Conservation (phyloP, 2,797 vertebrate species). For the Serranus cabrilla region DNA sequence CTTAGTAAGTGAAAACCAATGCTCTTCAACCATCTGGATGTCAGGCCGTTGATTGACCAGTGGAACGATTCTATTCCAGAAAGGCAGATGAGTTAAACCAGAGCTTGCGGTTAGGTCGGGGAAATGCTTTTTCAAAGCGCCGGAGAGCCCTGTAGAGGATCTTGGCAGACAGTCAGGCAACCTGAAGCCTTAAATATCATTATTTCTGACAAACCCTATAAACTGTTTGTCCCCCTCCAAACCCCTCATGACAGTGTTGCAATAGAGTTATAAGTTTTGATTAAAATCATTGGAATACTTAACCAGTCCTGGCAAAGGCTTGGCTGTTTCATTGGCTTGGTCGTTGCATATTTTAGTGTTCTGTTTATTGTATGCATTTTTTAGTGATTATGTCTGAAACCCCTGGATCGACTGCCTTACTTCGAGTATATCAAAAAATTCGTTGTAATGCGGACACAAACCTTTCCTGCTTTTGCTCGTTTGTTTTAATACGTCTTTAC, state of each 20-base stretch:
- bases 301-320: constrained; percentile 49
- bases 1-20: background rate
- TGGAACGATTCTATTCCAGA: constrained; percentile 13
- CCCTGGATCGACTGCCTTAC: background rate
- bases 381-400: constrained; percentile 38
- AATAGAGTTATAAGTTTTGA: constrained; percentile 48
- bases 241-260: constrained; percentile 43
- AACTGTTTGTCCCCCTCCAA: constrained; percentile 56
- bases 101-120: constrained; percentile 1
- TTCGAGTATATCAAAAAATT: constrained; percentile 17
- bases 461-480: background rate
- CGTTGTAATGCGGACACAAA: background rate
- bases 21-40: background rate
- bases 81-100: constrained; percentile 33
- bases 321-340: constrained; percentile 35
- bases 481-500: background rate
- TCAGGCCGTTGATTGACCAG: constrained; percentile 9
- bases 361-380: constrained; percentile 52
- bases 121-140: constrained; percentile 34
- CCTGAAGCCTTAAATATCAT: constrained; percentile 69
- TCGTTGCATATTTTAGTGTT: constrained; percentile 49
- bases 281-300: constrained; percentile 54
- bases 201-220: constrained; percentile 84
- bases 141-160: constrained; percentile 60
- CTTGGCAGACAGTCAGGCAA: constrained; percentile 75